A percentile compares a stretch with the other conserved stretches of the same genome.
Evolutionary conservation across 2,113 vertebrate species (phyloP).

Genomic region (Chiloscyllium plagiosum): DNA sequence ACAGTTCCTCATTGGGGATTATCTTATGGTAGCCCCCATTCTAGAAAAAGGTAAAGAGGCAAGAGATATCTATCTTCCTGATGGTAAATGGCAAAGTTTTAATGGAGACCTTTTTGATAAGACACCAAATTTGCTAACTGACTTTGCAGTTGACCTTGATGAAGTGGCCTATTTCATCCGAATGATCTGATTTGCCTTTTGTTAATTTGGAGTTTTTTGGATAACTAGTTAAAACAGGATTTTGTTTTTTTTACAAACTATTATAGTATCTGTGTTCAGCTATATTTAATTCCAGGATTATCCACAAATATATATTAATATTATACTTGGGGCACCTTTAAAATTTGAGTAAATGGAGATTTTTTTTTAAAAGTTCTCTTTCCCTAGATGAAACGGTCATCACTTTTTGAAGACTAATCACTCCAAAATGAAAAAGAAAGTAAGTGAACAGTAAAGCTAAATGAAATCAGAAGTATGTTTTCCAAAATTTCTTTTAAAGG

Average conservation of each 20-base stretch:
- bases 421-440: neutral
- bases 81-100: constrained; percentile 87
- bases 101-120: constrained; percentile 89
- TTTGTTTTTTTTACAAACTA: neutral
- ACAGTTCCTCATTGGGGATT: constrained; percentile 93
- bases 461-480: neutral
- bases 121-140: constrained; percentile 75
- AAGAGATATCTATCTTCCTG: constrained; percentile 85
- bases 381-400: neutral
- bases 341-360: neutral
- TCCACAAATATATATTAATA: neutral
- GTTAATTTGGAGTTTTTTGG: neutral
- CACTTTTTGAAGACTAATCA: neutral
- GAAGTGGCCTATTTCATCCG: constrained; percentile 88
- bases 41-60: constrained; percentile 89
- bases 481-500: neutral
- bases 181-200: constrained; percentile 44
- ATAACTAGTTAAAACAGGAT: neutral
- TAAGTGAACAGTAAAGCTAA: neutral
- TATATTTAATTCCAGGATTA: neutral
- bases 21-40: constrained; percentile 89
- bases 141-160: constrained; percentile 84
- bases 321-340: neutral
- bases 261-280: neutral
- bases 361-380: neutral